These are phyloP conservation scores for Pteromalus puparum DNA, from an alignment of 1,140 invertebrate genomes.

Conservation along the genomic window DNA sequence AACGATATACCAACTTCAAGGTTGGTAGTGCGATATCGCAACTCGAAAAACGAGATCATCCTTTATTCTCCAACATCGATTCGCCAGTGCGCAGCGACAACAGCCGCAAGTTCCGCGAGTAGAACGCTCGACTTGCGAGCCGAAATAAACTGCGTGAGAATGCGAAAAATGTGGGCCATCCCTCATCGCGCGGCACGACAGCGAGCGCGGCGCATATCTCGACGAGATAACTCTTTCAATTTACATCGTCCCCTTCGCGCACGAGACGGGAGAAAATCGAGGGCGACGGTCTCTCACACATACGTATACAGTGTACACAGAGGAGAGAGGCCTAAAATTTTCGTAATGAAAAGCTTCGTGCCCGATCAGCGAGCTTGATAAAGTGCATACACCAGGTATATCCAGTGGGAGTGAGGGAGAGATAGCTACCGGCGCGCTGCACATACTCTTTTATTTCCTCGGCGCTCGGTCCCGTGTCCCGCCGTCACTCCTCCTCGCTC, in stretches of 20 bases:
- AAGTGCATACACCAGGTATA: conserved; percentile 6
- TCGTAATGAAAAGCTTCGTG: conserved; percentile 41
- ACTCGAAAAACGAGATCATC: too few species aligned
- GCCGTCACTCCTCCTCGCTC: neutral
- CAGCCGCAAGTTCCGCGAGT: too few species aligned
- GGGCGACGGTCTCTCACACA: neutral
- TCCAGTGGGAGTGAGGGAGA: neutral
- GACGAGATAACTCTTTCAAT: neutral
- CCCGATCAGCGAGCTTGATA: conserved; percentile 38
- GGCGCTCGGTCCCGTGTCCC: neutral
- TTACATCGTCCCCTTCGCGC: neutral
- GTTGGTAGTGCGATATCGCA: too few species aligned
- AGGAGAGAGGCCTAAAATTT: conserved; percentile 16
- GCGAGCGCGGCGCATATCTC: too few species aligned
- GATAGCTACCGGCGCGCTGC: neutral
- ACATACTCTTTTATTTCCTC: neutral
- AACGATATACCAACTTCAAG: too few species aligned
- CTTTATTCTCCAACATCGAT: too few species aligned
- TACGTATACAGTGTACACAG: too few species aligned
- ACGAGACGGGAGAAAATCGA: neutral
- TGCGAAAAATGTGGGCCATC: too few species aligned
- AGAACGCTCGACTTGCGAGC: too few species aligned
- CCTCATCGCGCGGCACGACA: too few species aligned
- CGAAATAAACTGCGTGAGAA: too few species aligned
- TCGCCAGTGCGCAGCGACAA: too few species aligned